These are phyloP conservation scores for Rhea pennata DNA, from an alignment of 2,113 vertebrate genomes.

Conservation along the genomic window DNA sequence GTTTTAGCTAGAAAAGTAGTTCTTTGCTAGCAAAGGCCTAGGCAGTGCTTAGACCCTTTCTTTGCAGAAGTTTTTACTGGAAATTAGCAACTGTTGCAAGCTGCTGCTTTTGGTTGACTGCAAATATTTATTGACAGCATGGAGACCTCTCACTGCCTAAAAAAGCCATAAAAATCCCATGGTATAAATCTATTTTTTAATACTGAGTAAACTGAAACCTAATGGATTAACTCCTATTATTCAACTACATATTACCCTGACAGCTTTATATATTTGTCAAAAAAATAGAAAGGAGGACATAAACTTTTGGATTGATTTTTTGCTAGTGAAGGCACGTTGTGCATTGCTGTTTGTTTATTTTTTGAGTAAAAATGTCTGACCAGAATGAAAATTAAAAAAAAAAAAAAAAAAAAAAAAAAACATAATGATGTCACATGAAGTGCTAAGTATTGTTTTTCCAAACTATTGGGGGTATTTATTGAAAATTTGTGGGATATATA, in stretches of 20 bases:
- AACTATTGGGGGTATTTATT: background rate
- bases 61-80: background rate
- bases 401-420: background rate
- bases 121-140: background rate
- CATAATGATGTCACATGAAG: background rate
- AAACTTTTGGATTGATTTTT: slow-evolving; percentile 26
- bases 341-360: slow-evolving; percentile 1
- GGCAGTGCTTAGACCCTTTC: background rate
- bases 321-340: no score
- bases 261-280: slow-evolving; percentile 1
- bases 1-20: background rate
- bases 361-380: slow-evolving; percentile 41
- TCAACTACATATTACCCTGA: background rate
- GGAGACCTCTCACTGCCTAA: background rate
- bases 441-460: background rate
- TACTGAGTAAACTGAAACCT: background rate
- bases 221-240: background rate
- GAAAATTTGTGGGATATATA: accelerated
- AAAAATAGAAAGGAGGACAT: background rate
- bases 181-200: background rate
- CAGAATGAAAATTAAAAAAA: slow-evolving; percentile 7
- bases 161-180: background rate
- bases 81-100: background rate
- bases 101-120: background rate
- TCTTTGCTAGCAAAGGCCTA: background rate